These are phyloP conservation scores for Campylomormyrus numenius DNA, from an alignment of 2,113 vertebrate species.

Conservation along the genomic window DNA sequence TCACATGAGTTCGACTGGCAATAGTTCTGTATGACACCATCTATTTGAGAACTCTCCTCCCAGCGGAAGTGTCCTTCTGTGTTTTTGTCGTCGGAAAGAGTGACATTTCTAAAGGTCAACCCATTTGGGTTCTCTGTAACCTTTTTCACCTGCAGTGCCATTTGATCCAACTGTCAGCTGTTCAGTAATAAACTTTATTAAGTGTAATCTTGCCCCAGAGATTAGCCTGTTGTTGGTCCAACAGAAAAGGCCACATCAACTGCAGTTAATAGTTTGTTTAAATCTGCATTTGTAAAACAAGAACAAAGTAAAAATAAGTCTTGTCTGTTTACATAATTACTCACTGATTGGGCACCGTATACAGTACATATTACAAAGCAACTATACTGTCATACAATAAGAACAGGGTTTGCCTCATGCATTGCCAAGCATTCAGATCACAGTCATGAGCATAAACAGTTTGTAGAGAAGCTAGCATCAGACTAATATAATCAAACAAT, in stretches of 20 bases:
- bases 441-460: neutral
- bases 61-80: neutral
- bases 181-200: slow-evolving; percentile 7
- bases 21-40: neutral
- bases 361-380: neutral
- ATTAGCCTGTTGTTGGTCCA: neutral
- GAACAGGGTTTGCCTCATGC: neutral
- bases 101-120: slow-evolving; percentile 22
- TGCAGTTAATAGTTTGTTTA: neutral
- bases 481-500: neutral
- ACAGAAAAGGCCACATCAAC: neutral
- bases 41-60: neutral
- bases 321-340: neutral
- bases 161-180: neutral
- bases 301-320: neutral
- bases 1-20: neutral
- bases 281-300: neutral
- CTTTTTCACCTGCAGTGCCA: slow-evolving; percentile 17
- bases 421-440: neutral
- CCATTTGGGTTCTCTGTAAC: neutral
- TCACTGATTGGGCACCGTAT: neutral
- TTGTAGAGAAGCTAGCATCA: neutral
- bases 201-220: neutral
- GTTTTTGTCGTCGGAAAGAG: neutral
- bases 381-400: neutral